Evolutionary conservation across 2,113 vertebrate genomes (phyloP).

Genomic region (Caracal caracal): DNA sequence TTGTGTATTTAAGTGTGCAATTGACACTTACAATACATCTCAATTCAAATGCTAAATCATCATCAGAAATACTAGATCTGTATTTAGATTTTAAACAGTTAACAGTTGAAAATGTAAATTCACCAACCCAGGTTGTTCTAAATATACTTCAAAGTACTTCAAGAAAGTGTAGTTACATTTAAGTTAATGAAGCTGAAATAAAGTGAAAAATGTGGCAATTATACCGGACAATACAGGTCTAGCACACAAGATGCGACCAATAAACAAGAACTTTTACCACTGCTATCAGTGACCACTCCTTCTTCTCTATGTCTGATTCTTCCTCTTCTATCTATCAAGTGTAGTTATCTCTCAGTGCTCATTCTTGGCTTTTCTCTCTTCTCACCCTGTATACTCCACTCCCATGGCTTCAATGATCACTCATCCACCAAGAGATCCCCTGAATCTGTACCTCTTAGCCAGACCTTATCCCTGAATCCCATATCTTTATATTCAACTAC

Average conservation of each 20-base stretch:
- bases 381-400: background rate
- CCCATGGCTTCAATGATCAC: background rate
- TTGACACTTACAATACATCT: background rate
- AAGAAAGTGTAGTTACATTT: background rate
- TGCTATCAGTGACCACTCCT: background rate
- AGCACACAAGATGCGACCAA: background rate
- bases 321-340: background rate
- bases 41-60: conserved; percentile 45
- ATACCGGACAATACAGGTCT: background rate
- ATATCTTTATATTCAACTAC: background rate
- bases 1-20: conserved; percentile 24
- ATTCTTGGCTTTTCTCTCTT: background rate
- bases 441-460: background rate
- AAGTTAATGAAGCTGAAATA: conserved; percentile 29
- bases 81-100: conserved; percentile 35
- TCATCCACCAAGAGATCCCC: background rate
- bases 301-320: background rate
- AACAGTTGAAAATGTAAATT: conserved; percentile 52
- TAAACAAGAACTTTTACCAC: background rate
- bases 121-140: background rate
- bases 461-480: background rate
- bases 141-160: conserved; percentile 17
- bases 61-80: conserved; percentile 14
- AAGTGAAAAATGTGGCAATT: background rate
- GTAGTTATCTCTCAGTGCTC: background rate